phyloP scores from a whole-genome alignment of 2,888 invertebrate genomes.

The Apamea epomidion region DNA sequence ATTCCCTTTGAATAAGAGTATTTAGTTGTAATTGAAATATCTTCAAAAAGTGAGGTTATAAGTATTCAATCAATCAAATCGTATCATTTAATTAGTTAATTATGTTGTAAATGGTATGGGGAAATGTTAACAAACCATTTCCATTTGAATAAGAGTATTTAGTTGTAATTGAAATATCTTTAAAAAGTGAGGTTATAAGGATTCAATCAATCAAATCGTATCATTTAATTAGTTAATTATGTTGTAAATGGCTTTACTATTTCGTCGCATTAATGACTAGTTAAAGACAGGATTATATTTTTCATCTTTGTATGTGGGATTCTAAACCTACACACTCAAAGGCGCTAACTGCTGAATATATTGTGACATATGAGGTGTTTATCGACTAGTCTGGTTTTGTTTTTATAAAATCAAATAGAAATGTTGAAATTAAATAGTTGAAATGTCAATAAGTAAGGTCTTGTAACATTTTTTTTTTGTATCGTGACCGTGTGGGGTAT shows the following conservation, averaged over 20 bases:
- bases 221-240: background rate
- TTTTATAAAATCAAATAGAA: background rate
- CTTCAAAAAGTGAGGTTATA: background rate
- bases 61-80: background rate
- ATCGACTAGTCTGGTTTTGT: background rate
- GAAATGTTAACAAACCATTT: too few relatives aligned
- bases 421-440: too few relatives aligned
- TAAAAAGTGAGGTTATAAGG: background rate
- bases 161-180: background rate
- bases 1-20: background rate
- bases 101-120: background rate
- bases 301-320: background rate
- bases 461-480: background rate
- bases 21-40: background rate
- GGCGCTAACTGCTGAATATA: background rate
- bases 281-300: background rate
- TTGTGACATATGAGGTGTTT: background rate
- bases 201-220: slow-evolving; percentile 1
- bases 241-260: background rate
- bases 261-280: background rate
- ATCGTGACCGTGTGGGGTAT: background rate
- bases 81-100: background rate
- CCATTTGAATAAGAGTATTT: background rate
- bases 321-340: background rate
- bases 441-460: background rate